phyloP scores from a whole-genome alignment of 2,888 invertebrate genomes.

The Lordiphosa andalusiaca region DNA sequence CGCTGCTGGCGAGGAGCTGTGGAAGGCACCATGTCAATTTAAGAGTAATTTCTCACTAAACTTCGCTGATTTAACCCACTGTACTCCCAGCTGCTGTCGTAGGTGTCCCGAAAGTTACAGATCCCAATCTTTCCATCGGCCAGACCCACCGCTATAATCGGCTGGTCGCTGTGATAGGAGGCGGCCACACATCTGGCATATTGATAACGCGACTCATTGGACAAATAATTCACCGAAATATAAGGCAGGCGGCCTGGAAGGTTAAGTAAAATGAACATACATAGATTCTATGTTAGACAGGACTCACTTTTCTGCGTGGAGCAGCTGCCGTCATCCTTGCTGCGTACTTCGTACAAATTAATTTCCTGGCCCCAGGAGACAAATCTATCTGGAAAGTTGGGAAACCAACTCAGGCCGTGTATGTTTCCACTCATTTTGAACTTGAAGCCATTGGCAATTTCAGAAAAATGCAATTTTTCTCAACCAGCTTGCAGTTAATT shows the following conservation, averaged over 20 bases:
- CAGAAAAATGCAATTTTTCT: conserved; percentile 16
- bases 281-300: neutral
- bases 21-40: neutral
- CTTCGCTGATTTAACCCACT: conserved; percentile 56
- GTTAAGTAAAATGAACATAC: neutral
- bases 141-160: conserved; percentile 92
- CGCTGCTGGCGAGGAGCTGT: conserved; percentile 91
- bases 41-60: too few species aligned
- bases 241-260: conserved; percentile 66
- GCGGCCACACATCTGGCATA: conserved; percentile 93
- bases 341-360: conserved; percentile 88
- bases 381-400: conserved; percentile 88
- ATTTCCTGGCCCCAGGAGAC: conserved; percentile 95
- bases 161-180: conserved; percentile 89
- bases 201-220: conserved; percentile 82
- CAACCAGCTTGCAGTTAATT: conserved; percentile 33
- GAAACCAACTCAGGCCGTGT: conserved; percentile 93
- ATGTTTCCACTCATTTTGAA: conserved; percentile 82
- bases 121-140: conserved; percentile 93
- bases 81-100: conserved; percentile 80
- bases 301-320: conserved; percentile 30
- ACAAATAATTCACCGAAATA: conserved; percentile 73
- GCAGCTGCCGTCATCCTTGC: conserved; percentile 45
- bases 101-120: conserved; percentile 88
- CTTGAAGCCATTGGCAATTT: conserved; percentile 19